Conservation (phyloP, 2,797 vertebrate species). For the Hydrocynus forskahlii region DNA sequence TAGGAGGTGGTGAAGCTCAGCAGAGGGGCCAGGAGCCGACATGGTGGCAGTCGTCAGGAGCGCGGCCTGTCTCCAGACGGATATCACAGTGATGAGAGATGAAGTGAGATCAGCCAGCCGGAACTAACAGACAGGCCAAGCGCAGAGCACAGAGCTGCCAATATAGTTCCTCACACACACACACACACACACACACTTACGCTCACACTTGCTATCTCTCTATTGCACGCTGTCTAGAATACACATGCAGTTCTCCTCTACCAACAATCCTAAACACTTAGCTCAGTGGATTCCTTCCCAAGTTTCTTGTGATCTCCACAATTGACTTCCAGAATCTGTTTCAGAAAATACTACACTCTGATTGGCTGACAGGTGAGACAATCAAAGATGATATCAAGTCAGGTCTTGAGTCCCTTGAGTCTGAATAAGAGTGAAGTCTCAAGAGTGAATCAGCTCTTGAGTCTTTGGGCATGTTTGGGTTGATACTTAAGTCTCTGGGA, state of each 20-base stretch:
- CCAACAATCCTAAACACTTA: not conserved
- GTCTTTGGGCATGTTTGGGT: too few species aligned
- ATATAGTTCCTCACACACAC: slow-evolving; percentile 37
- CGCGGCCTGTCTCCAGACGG: slow-evolving; percentile 58
- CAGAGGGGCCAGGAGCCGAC: slow-evolving; percentile 50
- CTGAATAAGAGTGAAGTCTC: too few species aligned
- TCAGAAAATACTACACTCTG: too few species aligned
- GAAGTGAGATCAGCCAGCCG: slow-evolving; percentile 63
- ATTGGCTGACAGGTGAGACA: too few species aligned
- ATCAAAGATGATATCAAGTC: too few species aligned
- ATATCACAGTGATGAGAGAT: slow-evolving; percentile 70
- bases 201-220: slow-evolving; percentile 10
- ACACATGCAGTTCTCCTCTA: not conserved
- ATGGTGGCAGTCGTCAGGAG: slow-evolving; percentile 64
- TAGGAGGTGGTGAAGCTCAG: slow-evolving; percentile 34
- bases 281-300: too few species aligned
- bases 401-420: too few species aligned
- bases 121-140: slow-evolving; percentile 76
- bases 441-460: too few species aligned
- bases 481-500: too few species aligned
- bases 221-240: slow-evolving; percentile 16
- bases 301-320: too few species aligned
- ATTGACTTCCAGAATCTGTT: too few species aligned
- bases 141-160: slow-evolving; percentile 60
- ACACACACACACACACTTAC: slow-evolving; percentile 25